A percentile compares a stretch with the other conserved stretches of the same genome.
phyloP scores from a whole-genome alignment of 2,888 invertebrate genomes.

The Tricholauxania praeusta region DNA sequence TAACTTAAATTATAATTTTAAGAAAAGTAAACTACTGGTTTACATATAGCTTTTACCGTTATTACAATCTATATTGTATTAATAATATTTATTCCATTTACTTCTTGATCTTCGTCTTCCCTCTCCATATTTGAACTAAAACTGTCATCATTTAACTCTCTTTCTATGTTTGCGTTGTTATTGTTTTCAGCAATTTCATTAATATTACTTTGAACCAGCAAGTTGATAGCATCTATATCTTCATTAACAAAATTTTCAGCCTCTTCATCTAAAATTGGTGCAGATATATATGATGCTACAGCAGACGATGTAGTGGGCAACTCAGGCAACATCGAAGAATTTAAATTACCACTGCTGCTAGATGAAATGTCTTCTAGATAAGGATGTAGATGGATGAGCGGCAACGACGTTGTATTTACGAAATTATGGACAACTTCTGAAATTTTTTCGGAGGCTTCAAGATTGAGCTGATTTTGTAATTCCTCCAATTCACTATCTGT shows the following conservation, averaged over 20 bases:
- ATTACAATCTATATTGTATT: too few relatives aligned
- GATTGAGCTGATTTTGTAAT: conserved; percentile 57
- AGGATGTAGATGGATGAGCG: conserved; percentile 43
- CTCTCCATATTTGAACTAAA: conserved; percentile 14
- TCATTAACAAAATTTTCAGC: conserved; percentile 65
- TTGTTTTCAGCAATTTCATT: conserved; percentile 67
- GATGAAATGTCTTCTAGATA: conserved; percentile 46
- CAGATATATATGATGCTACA: conserved; percentile 19
- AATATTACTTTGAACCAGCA: conserved; percentile 56
- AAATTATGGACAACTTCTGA: neutral
- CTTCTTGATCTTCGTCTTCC: too few relatives aligned
- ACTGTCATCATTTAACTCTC: conserved; percentile 62
- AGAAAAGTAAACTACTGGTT: too few relatives aligned
- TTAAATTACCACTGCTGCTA: conserved; percentile 43
- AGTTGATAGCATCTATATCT: conserved; percentile 43
- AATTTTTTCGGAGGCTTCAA: conserved; percentile 43
- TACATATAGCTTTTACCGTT: too few relatives aligned
- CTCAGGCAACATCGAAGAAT: conserved; percentile 34
- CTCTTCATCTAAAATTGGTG: conserved; percentile 54
- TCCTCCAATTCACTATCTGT: conserved; percentile 45
- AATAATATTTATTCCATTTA: too few relatives aligned
- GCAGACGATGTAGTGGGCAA: conserved; percentile 3
- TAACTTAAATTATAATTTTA: too few relatives aligned
- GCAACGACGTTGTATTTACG: conserved; percentile 31
- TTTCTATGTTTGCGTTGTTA: conserved; percentile 66